Conservation (phyloP, 2,888 invertebrate genomes). For the Heteropelma amictum region DNA sequence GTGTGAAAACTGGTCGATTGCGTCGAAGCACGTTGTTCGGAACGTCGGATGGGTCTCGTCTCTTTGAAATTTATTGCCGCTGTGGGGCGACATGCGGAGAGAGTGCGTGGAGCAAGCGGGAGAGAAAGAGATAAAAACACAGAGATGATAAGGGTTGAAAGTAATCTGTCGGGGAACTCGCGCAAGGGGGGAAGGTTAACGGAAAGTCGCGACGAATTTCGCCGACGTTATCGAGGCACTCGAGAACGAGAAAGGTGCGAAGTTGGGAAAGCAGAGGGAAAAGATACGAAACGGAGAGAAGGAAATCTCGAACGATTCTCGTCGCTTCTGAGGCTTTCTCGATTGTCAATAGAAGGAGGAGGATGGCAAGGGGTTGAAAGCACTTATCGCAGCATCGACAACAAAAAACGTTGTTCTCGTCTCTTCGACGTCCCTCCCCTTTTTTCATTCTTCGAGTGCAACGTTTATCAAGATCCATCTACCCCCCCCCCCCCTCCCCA, state of each 20-base stretch:
- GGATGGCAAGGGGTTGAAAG: no score
- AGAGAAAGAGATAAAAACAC: not conserved
- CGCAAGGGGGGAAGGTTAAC: conserved; percentile 38
- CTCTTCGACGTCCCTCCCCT: not conserved
- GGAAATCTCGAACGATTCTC: conserved; percentile 14
- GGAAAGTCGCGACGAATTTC: conserved; percentile 53
- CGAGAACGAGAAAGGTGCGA: conserved; percentile 17
- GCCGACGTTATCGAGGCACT: conserved; percentile 40
- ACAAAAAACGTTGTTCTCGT: conserved; percentile 3
- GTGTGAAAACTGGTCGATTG: conserved; percentile 1
- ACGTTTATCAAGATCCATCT: no score
- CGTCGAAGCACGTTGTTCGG: conserved; percentile 21
- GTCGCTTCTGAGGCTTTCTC: not conserved
- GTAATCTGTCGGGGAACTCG: not conserved
- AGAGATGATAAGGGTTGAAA: not conserved
- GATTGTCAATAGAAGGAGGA: conserved; percentile 9
- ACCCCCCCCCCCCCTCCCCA: no score
- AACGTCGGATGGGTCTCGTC: conserved; percentile 48
- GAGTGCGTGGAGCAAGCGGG: conserved; percentile 5
- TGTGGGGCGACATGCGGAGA: conserved; percentile 2
- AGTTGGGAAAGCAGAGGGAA: not conserved
- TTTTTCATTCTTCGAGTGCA: not conserved
- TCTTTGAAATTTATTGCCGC: conserved; percentile 20
- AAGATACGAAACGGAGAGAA: conserved; percentile 1
- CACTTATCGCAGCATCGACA: conserved; percentile 20